Conservation (phyloP, 2,888 invertebrate species). For the Lycia hirtaria region DNA sequence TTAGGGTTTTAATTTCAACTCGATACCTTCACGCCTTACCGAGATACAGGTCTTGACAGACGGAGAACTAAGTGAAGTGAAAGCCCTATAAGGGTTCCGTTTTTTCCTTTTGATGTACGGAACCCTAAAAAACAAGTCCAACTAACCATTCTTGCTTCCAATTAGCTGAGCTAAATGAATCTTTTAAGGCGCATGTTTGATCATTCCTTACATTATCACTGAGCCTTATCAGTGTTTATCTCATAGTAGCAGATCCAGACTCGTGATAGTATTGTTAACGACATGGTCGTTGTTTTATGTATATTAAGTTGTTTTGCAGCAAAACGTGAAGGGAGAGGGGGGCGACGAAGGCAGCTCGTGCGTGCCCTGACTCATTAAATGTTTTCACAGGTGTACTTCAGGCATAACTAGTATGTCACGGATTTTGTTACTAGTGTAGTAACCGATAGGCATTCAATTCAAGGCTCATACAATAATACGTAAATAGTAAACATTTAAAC, state of each 20-base stretch:
- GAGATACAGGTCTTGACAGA: no score
- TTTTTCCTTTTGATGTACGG: no score
- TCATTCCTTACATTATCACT: constrained; percentile 14
- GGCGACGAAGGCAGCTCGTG: constrained; percentile 18
- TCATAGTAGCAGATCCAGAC: constrained; percentile 14
- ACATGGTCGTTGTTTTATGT: constrained; percentile 22
- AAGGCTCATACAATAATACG: constrained; percentile 19
- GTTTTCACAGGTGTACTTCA: constrained; percentile 45
- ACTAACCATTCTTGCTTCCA: no score
- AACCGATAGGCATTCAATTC: constrained; percentile 22
- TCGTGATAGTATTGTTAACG: constrained; percentile 35
- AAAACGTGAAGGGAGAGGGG: constrained; percentile 16
- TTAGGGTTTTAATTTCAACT: no score
- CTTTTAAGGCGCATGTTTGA: constrained; percentile 11
- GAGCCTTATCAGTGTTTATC: constrained; percentile 26
- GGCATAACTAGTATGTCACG: constrained; percentile 39
- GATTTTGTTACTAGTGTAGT: constrained; percentile 30
- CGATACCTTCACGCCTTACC: no score
- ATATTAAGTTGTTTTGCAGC: constrained; percentile 34
- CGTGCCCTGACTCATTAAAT: constrained; percentile 40
- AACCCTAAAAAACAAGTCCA: no score
- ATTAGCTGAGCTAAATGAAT: no score
- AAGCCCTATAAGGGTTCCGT: no score
- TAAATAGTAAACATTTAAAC: neutral
- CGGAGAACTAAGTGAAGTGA: no score